phyloP scores from a whole-genome alignment of 2,888 invertebrate species.

The Eupithecia vulgata region DNA sequence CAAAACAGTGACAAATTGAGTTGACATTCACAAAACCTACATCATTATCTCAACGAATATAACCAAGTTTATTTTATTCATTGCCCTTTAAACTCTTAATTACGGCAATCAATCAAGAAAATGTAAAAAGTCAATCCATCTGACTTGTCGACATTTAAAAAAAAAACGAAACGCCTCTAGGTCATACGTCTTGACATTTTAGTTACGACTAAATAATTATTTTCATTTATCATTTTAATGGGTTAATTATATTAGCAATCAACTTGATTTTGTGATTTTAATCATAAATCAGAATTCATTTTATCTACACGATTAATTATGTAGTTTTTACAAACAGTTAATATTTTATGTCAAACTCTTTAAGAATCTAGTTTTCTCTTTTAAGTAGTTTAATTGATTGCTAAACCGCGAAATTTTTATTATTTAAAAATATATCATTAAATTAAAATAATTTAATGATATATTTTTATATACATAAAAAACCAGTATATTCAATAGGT shows the following conservation, averaged over 20 bases:
- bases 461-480: too few relatives aligned
- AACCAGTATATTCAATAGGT: slow-evolving; percentile 58
- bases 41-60: slow-evolving; percentile 70
- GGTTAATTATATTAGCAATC: slow-evolving; percentile 41
- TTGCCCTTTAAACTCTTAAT: slow-evolving; percentile 63
- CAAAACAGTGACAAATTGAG: slow-evolving; percentile 13
- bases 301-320: not conserved
- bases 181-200: slow-evolving; percentile 41
- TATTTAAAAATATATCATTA: too few relatives aligned
- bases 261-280: slow-evolving; percentile 16
- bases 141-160: slow-evolving; percentile 55
- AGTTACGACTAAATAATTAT: slow-evolving; percentile 36
- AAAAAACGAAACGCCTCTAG: slow-evolving; percentile 29
- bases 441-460: too few relatives aligned
- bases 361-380: not conserved
- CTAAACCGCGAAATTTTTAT: too few relatives aligned
- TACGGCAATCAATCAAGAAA: slow-evolving; percentile 59
- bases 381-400: not conserved
- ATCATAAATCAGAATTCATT: slow-evolving; percentile 18
- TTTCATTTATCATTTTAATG: slow-evolving; percentile 39
- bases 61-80: slow-evolving; percentile 55
- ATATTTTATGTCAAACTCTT: not conserved
- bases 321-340: not conserved
- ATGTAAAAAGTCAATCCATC: slow-evolving; percentile 51
- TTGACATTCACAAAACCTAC: slow-evolving; percentile 52